These are phyloP conservation scores for Petaurus breviceps DNA, from an alignment of 2,113 vertebrate species.

Conservation along the genomic window DNA sequence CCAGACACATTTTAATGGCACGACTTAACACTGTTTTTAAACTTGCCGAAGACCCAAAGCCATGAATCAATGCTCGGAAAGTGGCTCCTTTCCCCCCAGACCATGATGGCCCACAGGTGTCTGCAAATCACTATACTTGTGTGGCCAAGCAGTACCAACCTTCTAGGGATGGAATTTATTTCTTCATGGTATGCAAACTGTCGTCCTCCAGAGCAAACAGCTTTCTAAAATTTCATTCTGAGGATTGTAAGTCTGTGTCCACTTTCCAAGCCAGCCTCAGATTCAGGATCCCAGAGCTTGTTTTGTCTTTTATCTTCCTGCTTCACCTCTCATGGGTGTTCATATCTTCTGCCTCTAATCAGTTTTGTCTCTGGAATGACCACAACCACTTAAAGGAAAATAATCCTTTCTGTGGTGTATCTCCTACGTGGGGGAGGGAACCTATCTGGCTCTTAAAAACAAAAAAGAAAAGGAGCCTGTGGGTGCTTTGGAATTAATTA, in stretches of 20 bases:
- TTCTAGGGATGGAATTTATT: constrained; percentile 2
- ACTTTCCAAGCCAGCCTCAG: neutral
- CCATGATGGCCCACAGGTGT: constrained; percentile 1
- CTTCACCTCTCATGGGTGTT: constrained; percentile 19
- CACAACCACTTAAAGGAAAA: neutral
- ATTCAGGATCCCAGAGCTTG: neutral
- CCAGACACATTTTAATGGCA: constrained; percentile 75
- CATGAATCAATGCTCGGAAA: constrained; percentile 54
- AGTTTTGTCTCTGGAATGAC: neutral
- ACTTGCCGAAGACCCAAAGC: neutral
- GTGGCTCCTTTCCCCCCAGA: constrained; percentile 25
- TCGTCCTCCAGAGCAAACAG: neutral
- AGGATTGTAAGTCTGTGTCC: neutral
- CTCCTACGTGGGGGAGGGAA: neutral
- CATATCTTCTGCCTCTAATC: neutral
- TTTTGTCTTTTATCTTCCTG: constrained; percentile 6
- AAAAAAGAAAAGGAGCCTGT: neutral
- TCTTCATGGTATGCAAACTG: neutral
- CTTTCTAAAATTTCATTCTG: constrained; percentile 12
- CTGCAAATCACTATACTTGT: neutral
- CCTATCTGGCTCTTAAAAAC: neutral
- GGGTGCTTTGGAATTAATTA: neutral
- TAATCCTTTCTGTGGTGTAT: neutral
- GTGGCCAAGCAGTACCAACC: neutral
- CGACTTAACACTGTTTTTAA: constrained; percentile 54